A percentile compares a stretch with the other conserved stretches of the same genome.
Evolutionary conservation across 2,113 vertebrate genomes (phyloP).

Genomic region (Solea solea): DNA sequence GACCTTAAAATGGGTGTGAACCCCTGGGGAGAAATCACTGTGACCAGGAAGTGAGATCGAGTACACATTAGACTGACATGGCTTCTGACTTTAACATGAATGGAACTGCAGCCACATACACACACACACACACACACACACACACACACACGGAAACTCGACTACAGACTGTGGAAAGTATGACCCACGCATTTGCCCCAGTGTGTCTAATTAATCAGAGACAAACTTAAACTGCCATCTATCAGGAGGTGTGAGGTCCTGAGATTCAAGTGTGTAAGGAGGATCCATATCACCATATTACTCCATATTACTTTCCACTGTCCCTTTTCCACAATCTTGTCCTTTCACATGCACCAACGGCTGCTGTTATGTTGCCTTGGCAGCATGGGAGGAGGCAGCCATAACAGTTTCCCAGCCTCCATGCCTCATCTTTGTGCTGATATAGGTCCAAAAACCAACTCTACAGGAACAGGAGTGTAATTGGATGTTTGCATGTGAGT

Average conservation of each 20-base stretch:
- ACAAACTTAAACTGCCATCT: not conserved
- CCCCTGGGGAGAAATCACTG: no score
- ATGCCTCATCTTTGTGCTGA: conserved; percentile 15
- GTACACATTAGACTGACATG: no score
- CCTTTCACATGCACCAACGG: not conserved
- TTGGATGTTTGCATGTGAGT: conserved; percentile 38
- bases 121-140: no score
- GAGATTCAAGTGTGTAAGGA: not conserved
- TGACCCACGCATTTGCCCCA: not conserved
- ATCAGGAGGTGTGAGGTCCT: conserved; percentile 1
- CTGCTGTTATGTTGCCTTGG: conserved; percentile 59
- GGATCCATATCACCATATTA: not conserved
- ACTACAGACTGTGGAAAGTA: no score
- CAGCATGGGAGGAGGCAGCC: conserved; percentile 16
- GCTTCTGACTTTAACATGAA: no score
- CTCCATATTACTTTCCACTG: not conserved
- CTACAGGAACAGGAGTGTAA: conserved; percentile 35
- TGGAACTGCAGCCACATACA: no score
- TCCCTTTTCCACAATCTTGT: not conserved
- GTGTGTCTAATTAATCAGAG: not conserved
- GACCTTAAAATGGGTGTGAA: no score
- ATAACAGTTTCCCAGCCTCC: conserved; percentile 22
- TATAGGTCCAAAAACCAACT: conserved; percentile 20
- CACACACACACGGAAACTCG: no score
- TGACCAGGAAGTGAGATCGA: no score